Conservation (phyloP, 2,113 vertebrate genomes). For the Paratilapia polleni region DNA sequence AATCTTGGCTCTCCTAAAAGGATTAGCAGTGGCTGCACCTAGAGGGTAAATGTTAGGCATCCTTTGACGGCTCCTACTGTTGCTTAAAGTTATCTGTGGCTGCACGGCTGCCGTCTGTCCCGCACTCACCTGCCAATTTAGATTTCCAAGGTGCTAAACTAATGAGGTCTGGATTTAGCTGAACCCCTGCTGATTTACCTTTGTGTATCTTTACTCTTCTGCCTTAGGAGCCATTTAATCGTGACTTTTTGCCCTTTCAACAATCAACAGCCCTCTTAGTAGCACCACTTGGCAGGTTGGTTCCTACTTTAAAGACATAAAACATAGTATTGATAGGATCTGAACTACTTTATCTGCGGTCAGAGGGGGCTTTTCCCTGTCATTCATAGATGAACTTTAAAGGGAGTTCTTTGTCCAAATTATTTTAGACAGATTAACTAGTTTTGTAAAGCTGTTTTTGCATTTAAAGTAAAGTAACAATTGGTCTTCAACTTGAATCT, state of each 20-base stretch:
- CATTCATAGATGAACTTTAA: neutral
- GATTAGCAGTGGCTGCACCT: conserved; percentile 52
- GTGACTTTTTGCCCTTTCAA: conserved; percentile 4
- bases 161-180: conserved; percentile 36
- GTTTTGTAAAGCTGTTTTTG: neutral
- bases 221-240: conserved; percentile 8
- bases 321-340: neutral
- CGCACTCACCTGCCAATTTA: conserved; percentile 15
- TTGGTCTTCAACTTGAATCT: neutral
- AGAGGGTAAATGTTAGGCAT: neutral
- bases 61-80: neutral
- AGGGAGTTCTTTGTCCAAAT: neutral
- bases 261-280: neutral
- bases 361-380: neutral
- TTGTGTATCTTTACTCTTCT: neutral
- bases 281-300: neutral
- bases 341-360: neutral
- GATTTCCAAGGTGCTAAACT: conserved; percentile 11
- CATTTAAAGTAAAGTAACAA: neutral
- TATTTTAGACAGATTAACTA: neutral
- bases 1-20: conserved; percentile 51
- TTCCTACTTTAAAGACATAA: neutral
- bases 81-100: conserved; percentile 23
- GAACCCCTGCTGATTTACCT: conserved; percentile 9
- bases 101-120: neutral